Evolutionary conservation across 2,888 invertebrate genomes (phyloP).

Genomic region (Euplexia lucipara): DNA sequence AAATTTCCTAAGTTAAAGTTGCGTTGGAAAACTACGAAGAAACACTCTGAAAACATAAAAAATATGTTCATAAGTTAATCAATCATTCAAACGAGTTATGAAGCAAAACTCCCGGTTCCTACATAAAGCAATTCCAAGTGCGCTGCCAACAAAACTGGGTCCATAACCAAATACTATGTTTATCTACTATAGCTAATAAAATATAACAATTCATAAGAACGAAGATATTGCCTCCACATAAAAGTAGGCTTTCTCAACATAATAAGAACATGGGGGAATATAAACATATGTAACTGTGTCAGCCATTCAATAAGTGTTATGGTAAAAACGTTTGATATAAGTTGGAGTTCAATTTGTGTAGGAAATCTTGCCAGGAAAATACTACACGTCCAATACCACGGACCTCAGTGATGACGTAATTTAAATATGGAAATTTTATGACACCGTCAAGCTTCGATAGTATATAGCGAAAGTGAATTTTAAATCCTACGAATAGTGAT

Average conservation of each 20-base stretch:
- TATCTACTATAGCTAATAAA: conserved; percentile 25
- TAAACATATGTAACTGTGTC: conserved; percentile 45
- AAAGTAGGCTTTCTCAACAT: conserved; percentile 16
- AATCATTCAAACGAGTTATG: conserved; percentile 9
- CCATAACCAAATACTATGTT: conserved; percentile 24
- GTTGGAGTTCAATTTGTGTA: conserved; percentile 3
- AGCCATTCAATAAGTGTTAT: conserved; percentile 38
- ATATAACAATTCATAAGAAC: conserved; percentile 36
- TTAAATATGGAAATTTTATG: conserved; percentile 45
- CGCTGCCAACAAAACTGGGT: conserved; percentile 25
- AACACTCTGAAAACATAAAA: too few relatives aligned
- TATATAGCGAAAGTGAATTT: conserved; percentile 20
- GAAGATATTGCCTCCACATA: conserved; percentile 25
- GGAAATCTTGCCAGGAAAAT: neutral
- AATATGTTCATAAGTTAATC: conserved; percentile 29
- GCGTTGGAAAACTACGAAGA: conserved; percentile 34
- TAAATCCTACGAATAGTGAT: conserved; percentile 18
- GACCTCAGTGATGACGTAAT: conserved; percentile 25
- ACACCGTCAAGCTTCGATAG: conserved; percentile 3
- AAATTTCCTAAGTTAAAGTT: too few relatives aligned
- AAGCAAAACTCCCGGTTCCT: conserved; percentile 1
- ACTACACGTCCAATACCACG: conserved; percentile 12
- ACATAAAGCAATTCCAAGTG: conserved; percentile 15
- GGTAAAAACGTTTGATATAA: conserved; percentile 7
- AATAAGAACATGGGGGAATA: conserved; percentile 15